Evolutionary conservation across 2,113 vertebrate genomes (phyloP).

Genomic region (Plestiodon gilberti): DNA sequence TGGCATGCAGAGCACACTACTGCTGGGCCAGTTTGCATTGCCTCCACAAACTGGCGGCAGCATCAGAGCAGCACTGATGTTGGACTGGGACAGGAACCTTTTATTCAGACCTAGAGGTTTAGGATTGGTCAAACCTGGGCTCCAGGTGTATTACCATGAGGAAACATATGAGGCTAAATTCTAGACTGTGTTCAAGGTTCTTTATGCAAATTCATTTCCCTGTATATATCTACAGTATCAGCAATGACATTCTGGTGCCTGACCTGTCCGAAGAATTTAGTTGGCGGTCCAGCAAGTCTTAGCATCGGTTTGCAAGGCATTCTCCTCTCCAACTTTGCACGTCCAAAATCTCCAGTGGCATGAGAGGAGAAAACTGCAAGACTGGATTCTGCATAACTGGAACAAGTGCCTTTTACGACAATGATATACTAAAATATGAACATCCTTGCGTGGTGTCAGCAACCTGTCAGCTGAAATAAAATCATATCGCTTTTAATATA

Average conservation of each 20-base stretch:
- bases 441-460: constrained; percentile 14
- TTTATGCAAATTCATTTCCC: no score
- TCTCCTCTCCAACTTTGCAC: not conserved
- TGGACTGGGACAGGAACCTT: no score
- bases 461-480: constrained; percentile 33
- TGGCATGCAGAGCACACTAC: no score
- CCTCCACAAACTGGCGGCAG: no score
- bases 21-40: no score
- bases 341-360: constrained; percentile 1
- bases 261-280: not conserved
- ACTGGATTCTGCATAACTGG: not conserved
- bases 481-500: constrained; percentile 19
- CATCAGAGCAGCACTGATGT: no score
- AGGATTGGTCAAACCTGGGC: no score
- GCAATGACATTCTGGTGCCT: not conserved
- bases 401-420: not conserved
- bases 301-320: not conserved
- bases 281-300: not conserved
- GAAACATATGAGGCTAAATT: no score
- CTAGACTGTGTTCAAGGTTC: no score
- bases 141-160: no score
- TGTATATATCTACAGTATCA: no score
- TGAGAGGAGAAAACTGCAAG: not conserved
- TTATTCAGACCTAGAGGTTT: no score
- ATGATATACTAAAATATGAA: constrained; percentile 37